Evolutionary conservation across 1,140 invertebrate species (phyloP).

Genomic region (Trachelipus rathkii): DNA sequence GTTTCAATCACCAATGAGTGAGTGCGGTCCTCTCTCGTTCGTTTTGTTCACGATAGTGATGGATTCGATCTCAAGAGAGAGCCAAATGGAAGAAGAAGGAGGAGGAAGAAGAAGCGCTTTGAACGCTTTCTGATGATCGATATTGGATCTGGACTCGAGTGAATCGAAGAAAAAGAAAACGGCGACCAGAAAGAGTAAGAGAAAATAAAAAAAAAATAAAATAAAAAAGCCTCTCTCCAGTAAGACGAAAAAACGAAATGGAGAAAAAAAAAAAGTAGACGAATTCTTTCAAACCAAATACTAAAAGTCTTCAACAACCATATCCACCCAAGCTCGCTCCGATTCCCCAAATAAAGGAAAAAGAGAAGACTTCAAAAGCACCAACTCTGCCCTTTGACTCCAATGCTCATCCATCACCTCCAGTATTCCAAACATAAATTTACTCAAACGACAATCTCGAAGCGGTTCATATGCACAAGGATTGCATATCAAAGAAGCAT

Average conservation of each 20-base stretch:
- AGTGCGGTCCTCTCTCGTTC: not conserved
- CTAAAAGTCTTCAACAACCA: too few relatives aligned
- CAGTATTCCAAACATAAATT: not conserved
- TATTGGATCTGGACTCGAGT: not conserved
- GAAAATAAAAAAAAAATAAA: not conserved
- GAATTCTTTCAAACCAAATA: too few relatives aligned
- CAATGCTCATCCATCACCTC: not conserved
- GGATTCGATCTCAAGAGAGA: not conserved
- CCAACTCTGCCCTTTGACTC: too few relatives aligned
- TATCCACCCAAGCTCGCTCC: too few relatives aligned
- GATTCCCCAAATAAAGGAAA: too few relatives aligned
- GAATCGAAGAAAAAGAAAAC: not conserved
- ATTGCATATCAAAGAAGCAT: not conserved
- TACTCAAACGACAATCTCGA: not conserved
- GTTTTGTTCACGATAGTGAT: not conserved
- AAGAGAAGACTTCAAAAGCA: not conserved
- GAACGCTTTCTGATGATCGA: slow-evolving; percentile 3
- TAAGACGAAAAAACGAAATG: too few relatives aligned
- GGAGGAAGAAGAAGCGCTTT: not conserved
- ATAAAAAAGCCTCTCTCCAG: not conserved
- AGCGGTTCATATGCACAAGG: not conserved
- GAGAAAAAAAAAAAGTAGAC: too few relatives aligned
- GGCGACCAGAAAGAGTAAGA: not conserved
- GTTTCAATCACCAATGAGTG: not conserved
- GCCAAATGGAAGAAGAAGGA: not conserved